Percentiles rank a stretch among this genome's conserved stretches.
Conservation (phyloP, 2,113 vertebrate species). For the Ophiodon elongatus region DNA sequence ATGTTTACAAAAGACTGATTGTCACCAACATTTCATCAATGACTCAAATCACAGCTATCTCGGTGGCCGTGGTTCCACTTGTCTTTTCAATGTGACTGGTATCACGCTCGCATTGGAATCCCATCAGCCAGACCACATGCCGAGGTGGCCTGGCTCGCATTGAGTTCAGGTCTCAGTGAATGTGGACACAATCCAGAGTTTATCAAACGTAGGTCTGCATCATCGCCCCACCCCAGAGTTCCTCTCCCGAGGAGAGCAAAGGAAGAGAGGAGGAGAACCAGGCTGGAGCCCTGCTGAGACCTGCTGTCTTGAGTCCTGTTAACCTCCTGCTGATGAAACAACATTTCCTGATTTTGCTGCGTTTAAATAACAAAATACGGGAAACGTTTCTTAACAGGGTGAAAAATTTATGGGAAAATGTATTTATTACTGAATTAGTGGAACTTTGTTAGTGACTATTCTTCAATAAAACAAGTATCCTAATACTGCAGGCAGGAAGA, state of each 20-base stretch:
- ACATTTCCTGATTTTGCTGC: not conserved
- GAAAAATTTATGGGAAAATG: not conserved
- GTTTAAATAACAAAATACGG: not conserved
- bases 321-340: not conserved
- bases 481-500: not conserved
- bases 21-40: conserved; percentile 55
- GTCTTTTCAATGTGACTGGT: not conserved
- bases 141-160: not conserved
- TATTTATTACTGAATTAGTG: not conserved
- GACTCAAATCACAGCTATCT: conserved; percentile 43
- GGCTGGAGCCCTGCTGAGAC: not conserved
- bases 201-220: not conserved
- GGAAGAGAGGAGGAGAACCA: not conserved
- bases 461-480: not conserved
- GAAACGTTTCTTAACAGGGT: not conserved
- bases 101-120: not conserved
- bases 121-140: not conserved
- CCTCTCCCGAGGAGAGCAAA: not conserved
- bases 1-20: conserved; percentile 81
- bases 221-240: not conserved
- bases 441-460: not conserved
- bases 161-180: not conserved
- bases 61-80: not conserved
- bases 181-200: not conserved
- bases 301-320: not conserved